Base-by-base conservation (phyloP, 92 coral and sea anemone genomes). In the Paramuricea clavata region DNA sequence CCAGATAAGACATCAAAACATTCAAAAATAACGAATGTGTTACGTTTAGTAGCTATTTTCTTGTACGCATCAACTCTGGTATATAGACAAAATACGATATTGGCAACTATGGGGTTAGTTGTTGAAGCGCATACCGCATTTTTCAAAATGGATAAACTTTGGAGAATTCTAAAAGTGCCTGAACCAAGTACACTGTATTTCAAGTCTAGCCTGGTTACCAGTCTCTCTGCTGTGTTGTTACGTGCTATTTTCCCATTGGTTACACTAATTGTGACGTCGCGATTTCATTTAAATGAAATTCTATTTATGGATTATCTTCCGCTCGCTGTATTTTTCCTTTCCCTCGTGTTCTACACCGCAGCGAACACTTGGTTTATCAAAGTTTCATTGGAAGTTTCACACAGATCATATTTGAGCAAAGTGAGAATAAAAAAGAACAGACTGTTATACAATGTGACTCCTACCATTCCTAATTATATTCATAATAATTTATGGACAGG, bases 311-410 rank as follows among this genome's bases (percentile, higher is more conserved):
- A 91, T 35, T 94, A 97, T 70, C 78, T 93, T 15, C 96, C 99
- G 2, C 87, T 97, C 50, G 96, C 99, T 12, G 92, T 93, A 65
- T 97, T 94, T 92, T 94, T 94, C 74, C 93, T 94, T 26, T 81
- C 97, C 30, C 88, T 94, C 60, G 98, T 97, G n/a, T 97, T 97
- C 89, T 94, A 93, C 75, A 83, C 97, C 5, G 92, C 97, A 3
- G 97, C 92, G 12, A 92, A 94, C 42, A 43, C 87, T 11, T 97
- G 99, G 99, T 97, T 97, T 86, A 85, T 97, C 84, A 94, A 90
- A 52, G 98, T 93, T 13, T 87, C 93, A 35, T 81, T 90, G 33
- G 57, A 79, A 49, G 43, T 57, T 57, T 36, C 67, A 32, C 30
- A 30, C 57, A 61, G 67, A 61, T 57, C 49, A 36, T 28, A 60